Evolutionary conservation across 2,797 vertebrate genomes (phyloP).

Genomic region (Acipenser ruthenus): DNA sequence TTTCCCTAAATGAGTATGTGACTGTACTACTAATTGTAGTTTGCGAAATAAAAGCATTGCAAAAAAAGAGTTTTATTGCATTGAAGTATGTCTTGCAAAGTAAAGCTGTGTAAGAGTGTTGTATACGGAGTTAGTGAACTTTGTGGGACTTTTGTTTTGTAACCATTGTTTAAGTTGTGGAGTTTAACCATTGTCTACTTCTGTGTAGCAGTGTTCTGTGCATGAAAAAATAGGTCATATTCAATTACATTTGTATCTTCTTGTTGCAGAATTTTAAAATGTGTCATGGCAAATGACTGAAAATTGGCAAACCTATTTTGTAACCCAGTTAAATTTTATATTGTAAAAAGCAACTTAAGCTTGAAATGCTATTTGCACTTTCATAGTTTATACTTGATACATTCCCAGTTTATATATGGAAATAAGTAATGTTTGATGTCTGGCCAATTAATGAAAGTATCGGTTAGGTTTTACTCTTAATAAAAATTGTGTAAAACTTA

Average conservation of each 20-base stretch:
- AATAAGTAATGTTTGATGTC: constrained; percentile 81
- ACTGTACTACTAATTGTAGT: constrained; percentile 47
- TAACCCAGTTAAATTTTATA: constrained; percentile 92
- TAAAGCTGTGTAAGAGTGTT: constrained; percentile 50
- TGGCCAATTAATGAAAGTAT: constrained; percentile 89
- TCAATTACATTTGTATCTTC: constrained; percentile 67
- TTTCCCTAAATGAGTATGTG: constrained; percentile 46
- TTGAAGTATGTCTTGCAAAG: constrained; percentile 49
- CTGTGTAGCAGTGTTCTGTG: constrained; percentile 59
- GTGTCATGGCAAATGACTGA: constrained; percentile 72
- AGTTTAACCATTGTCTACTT: constrained; percentile 49
- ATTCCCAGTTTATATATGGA: constrained; percentile 97
- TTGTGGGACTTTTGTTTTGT: constrained; percentile 48
- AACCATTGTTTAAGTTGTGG: constrained; percentile 52
- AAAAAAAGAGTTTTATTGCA: constrained; percentile 40
- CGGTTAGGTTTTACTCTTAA: constrained; percentile 48
- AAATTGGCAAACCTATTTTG: constrained; percentile 83
- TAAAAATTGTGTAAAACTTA: constrained; percentile 11
- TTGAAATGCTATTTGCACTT: constrained; percentile 99
- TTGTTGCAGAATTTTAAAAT: constrained; percentile 63
- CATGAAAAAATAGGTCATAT: constrained; percentile 58
- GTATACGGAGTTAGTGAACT: constrained; percentile 47
- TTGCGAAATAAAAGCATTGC: constrained; percentile 42
- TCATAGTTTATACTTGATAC: constrained; percentile 99
- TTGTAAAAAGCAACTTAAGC: constrained; percentile 90